Evolutionary conservation across 35 echinoderm and acorn worm species (phyloP).

Genomic region (Apostichopus parvimensis): DNA sequence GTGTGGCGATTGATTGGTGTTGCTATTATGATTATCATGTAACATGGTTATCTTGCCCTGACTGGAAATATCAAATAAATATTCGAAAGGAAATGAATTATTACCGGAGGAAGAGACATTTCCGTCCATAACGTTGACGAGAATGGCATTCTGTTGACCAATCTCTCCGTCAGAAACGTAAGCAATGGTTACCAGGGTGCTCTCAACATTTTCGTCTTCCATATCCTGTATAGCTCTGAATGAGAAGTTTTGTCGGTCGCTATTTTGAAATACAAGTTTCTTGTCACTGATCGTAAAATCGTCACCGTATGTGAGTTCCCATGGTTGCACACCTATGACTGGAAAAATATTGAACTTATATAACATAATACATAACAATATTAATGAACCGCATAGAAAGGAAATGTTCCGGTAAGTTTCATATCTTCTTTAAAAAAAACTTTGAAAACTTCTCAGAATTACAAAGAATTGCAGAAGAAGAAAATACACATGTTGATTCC

Average conservation of each 20-base stretch:
- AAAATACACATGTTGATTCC: no score
- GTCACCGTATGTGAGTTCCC: slow-evolving; percentile 22
- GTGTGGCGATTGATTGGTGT: no score
- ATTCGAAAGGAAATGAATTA: no score
- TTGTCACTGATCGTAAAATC: slow-evolving; percentile 37
- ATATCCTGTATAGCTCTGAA: slow-evolving; percentile 34
- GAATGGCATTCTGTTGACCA: slow-evolving; percentile 22
- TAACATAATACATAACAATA: neutral
- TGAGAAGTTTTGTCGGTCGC: slow-evolving; percentile 18
- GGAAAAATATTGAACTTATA: neutral
- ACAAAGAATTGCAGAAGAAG: no score
- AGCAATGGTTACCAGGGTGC: slow-evolving; percentile 11
- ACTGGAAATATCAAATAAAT: no score
- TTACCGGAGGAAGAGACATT: slow-evolving; percentile 19
- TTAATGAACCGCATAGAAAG: neutral
- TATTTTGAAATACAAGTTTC: slow-evolving; percentile 34
- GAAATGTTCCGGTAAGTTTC: no score
- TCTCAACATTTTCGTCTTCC: slow-evolving; percentile 3
- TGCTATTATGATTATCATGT: no score
- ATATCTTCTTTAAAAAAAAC: no score
- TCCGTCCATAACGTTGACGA: slow-evolving; percentile 25
- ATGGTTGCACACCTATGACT: slow-evolving; percentile 37
- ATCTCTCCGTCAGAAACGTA: slow-evolving; percentile 25
- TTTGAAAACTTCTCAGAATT: no score
- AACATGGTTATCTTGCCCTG: no score